phyloP scores from a whole-genome alignment of 2,113 vertebrate genomes.

The Dicaeum eximium region DNA sequence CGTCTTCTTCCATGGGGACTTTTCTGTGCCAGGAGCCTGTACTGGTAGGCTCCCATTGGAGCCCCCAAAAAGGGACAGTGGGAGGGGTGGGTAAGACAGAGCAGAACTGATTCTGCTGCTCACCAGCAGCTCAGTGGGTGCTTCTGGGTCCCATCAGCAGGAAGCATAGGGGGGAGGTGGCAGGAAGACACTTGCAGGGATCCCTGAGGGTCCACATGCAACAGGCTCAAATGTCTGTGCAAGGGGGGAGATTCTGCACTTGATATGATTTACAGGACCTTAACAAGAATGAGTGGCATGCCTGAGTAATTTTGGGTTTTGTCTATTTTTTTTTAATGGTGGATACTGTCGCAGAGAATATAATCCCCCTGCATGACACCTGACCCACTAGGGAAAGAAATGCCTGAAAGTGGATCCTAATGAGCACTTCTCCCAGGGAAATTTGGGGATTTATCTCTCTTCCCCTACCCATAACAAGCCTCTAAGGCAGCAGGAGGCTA shows the following conservation, averaged over 20 bases:
- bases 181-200: not conserved
- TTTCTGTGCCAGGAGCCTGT: not conserved
- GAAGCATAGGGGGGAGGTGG: fast-evolving
- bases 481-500: not conserved
- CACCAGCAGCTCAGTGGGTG: not conserved
- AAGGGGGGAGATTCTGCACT: not conserved
- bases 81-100: not conserved
- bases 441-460: not conserved
- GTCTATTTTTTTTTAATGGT: not conserved
- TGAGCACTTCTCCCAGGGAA: not conserved
- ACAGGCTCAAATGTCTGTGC: not conserved
- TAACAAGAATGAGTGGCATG: not conserved
- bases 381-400: not conserved
- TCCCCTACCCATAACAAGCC: not conserved
- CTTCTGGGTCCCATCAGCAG: not conserved
- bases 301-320: not conserved
- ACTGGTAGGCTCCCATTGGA: not conserved
- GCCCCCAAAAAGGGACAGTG: fast-evolving
- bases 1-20: not conserved
- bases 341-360: not conserved
- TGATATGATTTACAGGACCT: not conserved
- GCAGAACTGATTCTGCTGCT: not conserved
- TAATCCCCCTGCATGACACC: not conserved
- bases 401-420: not conserved
- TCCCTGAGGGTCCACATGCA: not conserved